Evolutionary conservation across 2,113 vertebrate species (phyloP), one percentile per base, ranked within the genome.

Genomic region (Cygnus buccinator): DNA sequence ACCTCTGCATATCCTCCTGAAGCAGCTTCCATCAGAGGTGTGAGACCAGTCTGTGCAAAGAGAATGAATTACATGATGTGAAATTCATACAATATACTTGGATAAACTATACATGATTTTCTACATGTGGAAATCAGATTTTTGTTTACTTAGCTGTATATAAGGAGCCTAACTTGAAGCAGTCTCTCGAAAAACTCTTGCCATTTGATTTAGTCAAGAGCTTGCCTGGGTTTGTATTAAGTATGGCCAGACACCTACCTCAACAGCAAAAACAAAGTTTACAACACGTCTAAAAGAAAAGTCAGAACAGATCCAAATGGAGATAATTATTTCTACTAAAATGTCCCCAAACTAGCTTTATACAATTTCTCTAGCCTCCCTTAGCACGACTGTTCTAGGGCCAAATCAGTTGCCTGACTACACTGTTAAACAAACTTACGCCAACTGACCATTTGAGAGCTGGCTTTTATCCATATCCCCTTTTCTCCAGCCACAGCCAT

Each of bases 1-100:
- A 99, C 99, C 95, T 99, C 99, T 59, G 99, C 99, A 93, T 99
- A 99, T 63, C 99, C 99, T 94, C 99, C 99, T 33, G 99, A 99
- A 61, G 99, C 99, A 10, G 99, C 99, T 98, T 99, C 99, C 99
- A 99, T 99, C 88, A 99, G 98, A 63, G 99, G 99, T 31, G 99
- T 99, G 52, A 99, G 99, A 78, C 99, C 99, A 93, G 99, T 99
- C 99, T 99, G 96, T 72, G 91, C 95, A 81, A 76, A 89, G 21
- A 87, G 43, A 93, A 75, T 0, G 9, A 88, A 78, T 89, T 85
- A 79, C 26, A 59, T 54, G 28, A 41, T 44, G 48, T 77, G 77
- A 93, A 89, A 79, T 43, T 11, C 33, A 65, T 28, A 82, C 43
- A n/a, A 54, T 7, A 33, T 3, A 29, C 20, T 78, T 26, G n/a